phyloP scores from a whole-genome alignment of 2,797 vertebrate species.

The Platyrinchus mystaceus region DNA sequence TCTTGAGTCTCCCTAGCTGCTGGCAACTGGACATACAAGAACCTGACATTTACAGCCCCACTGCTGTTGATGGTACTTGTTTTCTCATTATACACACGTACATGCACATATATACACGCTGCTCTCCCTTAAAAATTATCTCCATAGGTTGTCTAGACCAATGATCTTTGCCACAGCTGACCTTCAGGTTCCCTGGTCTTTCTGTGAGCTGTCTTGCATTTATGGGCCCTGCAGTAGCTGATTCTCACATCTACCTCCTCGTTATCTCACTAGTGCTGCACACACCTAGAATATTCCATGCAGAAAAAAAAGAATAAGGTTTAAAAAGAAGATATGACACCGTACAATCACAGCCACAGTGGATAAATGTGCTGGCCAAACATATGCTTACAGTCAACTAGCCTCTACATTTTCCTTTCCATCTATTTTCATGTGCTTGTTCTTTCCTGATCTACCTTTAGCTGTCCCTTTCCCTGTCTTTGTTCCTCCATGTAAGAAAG shows the following conservation, averaged over 20 bases:
- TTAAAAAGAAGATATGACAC: background rate
- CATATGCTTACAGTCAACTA: background rate
- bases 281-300: background rate
- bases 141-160: background rate
- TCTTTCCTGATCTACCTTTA: background rate
- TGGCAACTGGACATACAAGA: background rate
- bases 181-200: background rate
- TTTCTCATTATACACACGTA: background rate
- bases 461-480: background rate
- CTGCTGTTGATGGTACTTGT: background rate
- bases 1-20: background rate
- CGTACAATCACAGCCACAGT: background rate
- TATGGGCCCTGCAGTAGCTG: background rate
- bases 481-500: background rate
- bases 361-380: background rate
- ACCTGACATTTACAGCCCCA: background rate
- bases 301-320: background rate
- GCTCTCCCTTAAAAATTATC: background rate
- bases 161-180: background rate
- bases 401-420: background rate
- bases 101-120: accelerated
- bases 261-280: background rate
- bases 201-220: background rate
- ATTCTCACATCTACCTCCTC: background rate
- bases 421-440: background rate